Percentiles rank a stretch among this genome's conserved stretches.
These are phyloP conservation scores for Noturus placidus DNA, from an alignment of 2,113 vertebrate species.

Conservation along the genomic window DNA sequence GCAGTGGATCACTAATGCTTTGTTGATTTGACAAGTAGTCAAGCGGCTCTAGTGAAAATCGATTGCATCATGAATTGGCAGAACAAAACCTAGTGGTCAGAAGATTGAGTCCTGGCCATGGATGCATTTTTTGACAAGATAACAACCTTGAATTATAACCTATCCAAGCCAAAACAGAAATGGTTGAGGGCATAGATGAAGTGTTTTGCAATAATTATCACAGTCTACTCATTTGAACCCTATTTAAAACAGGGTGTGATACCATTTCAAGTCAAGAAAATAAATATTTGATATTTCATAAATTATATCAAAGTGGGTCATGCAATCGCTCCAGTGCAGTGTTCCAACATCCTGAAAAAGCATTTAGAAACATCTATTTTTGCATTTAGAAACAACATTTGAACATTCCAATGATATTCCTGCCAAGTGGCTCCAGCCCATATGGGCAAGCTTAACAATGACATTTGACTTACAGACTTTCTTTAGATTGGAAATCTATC, in stretches of 20 bases:
- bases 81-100: neutral
- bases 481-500: conserved; percentile 26
- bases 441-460: conserved; percentile 23
- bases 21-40: neutral
- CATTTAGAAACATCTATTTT: too few species aligned
- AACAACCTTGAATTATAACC: neutral
- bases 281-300: neutral
- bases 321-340: neutral
- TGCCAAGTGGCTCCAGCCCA: conserved; percentile 14
- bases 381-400: conserved; percentile 8
- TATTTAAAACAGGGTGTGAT: neutral
- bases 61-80: neutral
- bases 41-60: neutral
- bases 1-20: neutral
- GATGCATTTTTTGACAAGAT: neutral
- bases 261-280: neutral
- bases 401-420: neutral
- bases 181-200: neutral
- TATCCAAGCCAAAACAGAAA: neutral
- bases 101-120: neutral
- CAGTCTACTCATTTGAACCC: neutral
- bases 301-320: neutral
- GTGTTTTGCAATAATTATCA: neutral
- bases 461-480: conserved; percentile 41
- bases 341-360: neutral